Conservation (phyloP, 2,113 vertebrate species). For the Sprattus sprattus region DNA sequence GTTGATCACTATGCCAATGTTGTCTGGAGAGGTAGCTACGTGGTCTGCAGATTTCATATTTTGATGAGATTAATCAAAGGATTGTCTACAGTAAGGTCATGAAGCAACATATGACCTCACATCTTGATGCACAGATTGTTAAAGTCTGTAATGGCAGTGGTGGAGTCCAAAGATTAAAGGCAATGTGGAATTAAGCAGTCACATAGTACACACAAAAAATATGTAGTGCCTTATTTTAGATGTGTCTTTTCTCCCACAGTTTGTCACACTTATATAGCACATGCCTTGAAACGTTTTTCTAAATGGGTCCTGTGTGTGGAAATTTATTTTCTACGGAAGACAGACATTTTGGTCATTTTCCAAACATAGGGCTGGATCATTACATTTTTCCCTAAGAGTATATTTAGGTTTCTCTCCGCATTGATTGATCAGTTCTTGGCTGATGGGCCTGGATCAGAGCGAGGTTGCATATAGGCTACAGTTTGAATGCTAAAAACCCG, state of each 20-base stretch:
- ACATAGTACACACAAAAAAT: background rate
- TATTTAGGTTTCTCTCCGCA: conserved; percentile 41
- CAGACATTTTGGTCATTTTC: conserved; percentile 23
- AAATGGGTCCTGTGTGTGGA: conserved; percentile 23
- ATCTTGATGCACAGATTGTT: conserved; percentile 3
- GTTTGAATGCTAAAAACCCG: conserved; percentile 40
- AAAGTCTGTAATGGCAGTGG: background rate
- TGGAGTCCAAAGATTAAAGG: conserved; percentile 14
- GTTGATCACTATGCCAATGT: conserved; percentile 34
- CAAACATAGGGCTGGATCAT: conserved; percentile 37
- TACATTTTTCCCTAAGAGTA: conserved; percentile 36
- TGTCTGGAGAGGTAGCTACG: background rate
- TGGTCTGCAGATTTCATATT: conserved; percentile 16
- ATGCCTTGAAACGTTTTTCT: background rate
- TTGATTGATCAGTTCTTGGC: conserved; percentile 47
- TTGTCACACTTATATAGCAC: conserved; percentile 8
- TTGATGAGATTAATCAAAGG: conserved; percentile 33
- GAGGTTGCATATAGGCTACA: conserved; percentile 24
- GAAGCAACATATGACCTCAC: background rate
- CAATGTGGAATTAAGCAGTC: background rate
- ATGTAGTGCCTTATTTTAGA: background rate
- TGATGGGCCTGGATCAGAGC: conserved; percentile 39
- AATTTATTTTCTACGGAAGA: conserved; percentile 25
- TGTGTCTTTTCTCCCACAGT: background rate
- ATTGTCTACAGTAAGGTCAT: conserved; percentile 14